Percentiles rank a stretch among this genome's conserved stretches.
phyloP scores from a whole-genome alignment of 1,140 invertebrate species.

The Diplogasteroides magnus region DNA sequence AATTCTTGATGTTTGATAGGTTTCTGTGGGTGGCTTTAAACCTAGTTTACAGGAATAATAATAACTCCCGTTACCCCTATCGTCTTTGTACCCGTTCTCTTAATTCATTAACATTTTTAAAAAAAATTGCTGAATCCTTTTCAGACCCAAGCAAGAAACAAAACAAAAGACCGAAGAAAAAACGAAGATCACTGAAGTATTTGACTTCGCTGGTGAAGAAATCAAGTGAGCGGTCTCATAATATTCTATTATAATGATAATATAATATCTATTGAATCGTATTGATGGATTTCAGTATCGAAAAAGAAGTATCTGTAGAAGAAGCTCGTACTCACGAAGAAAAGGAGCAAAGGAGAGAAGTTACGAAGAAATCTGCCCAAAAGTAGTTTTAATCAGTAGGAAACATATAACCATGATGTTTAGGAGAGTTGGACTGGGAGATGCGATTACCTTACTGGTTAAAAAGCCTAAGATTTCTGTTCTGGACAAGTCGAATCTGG shows the following conservation, averaged over 20 bases:
- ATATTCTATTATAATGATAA: background rate
- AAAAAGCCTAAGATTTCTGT: slow-evolving; percentile 36
- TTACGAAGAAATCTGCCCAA: slow-evolving; percentile 8
- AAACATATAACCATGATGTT: slow-evolving; percentile 2
- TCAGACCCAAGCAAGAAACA: background rate
- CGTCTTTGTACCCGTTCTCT: background rate
- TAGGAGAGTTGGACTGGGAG: slow-evolving; percentile 17
- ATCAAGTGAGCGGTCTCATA: slow-evolving; percentile 2
- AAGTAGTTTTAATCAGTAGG: background rate
- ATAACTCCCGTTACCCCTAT: background rate
- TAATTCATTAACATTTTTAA: background rate
- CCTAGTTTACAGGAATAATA: background rate
- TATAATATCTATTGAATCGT: slow-evolving; percentile 4
- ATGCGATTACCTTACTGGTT: slow-evolving; percentile 15
- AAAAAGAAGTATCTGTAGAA: slow-evolving; percentile 12
- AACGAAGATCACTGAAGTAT: slow-evolving; percentile 18
- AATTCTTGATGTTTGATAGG: too few relatives aligned
- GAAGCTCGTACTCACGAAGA: slow-evolving; percentile 6
- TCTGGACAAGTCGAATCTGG: slow-evolving; percentile 29
- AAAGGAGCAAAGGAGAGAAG: slow-evolving; percentile 12
- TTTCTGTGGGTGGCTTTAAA: too few relatives aligned
- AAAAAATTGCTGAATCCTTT: background rate
- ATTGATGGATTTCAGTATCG: slow-evolving; percentile 6
- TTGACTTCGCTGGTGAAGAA: slow-evolving; percentile 29
- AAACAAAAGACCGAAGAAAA: background rate